Evolutionary conservation across 92 coral and sea anemone genomes (phyloP).

Genomic region (Zoanthus sansibaricus): DNA sequence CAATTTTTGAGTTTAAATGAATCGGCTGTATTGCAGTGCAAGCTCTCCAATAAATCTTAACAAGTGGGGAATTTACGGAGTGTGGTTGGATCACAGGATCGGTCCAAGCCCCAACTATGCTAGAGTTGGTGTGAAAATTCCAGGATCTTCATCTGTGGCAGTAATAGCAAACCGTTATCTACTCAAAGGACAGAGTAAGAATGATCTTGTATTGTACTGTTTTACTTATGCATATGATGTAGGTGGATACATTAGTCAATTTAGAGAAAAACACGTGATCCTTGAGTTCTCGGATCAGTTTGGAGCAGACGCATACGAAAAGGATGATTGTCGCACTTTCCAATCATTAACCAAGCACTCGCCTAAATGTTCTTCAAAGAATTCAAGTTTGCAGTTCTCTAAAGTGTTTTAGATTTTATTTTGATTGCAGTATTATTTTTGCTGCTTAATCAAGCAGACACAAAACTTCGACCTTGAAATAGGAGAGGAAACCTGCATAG

Average conservation of each 20-base stretch:
- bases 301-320: too few relatives aligned
- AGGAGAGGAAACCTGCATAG: too few relatives aligned
- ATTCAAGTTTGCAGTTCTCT: too few relatives aligned
- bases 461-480: too few relatives aligned
- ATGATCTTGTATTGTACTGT: not conserved
- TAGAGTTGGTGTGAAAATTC: slow-evolving; percentile 18
- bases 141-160: not conserved
- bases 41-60: not conserved
- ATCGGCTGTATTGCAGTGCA: not conserved
- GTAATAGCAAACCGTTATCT: slow-evolving; percentile 6
- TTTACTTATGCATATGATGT: not conserved
- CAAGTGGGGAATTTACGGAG: slow-evolving; percentile 13
- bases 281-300: not conserved
- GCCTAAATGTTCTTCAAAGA: too few relatives aligned
- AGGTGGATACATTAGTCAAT: too few relatives aligned
- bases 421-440: too few relatives aligned
- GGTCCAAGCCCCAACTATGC: slow-evolving; percentile 1
- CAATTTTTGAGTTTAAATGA: too few relatives aligned
- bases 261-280: not conserved
- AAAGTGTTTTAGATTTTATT: too few relatives aligned
- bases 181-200: slow-evolving; percentile 17
- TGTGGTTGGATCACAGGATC: slow-evolving; percentile 5
- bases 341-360: too few relatives aligned
- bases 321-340: too few relatives aligned
- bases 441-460: too few relatives aligned